Conservation (phyloP, 2,888 invertebrate species). For the Calliphora vomitoria region DNA sequence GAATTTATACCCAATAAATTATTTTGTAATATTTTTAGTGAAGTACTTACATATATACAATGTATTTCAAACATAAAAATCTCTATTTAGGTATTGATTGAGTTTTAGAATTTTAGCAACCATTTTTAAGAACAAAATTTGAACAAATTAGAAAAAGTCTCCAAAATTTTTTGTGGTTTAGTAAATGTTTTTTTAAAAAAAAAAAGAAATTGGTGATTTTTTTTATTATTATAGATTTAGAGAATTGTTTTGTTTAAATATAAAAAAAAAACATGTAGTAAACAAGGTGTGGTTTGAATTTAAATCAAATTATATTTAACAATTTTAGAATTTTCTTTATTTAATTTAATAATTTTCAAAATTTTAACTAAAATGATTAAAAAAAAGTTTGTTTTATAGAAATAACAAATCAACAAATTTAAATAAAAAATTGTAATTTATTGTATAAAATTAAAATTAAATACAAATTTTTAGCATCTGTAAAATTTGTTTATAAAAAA, state of each 20-base stretch:
- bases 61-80: conserved; percentile 25
- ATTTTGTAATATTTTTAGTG: conserved; percentile 23
- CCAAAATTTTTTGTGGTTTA: conserved; percentile 44
- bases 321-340: conserved; percentile 33
- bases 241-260: conserved; percentile 37
- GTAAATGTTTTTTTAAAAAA: conserved; percentile 67
- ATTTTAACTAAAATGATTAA: conserved; percentile 52
- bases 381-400: conserved; percentile 46
- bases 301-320: conserved; percentile 74
- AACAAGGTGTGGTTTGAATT: conserved; percentile 68
- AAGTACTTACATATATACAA: not conserved
- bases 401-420: conserved; percentile 44
- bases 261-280: conserved; percentile 43
- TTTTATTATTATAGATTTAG: conserved; percentile 67
- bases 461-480: conserved; percentile 26
- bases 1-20: not conserved
- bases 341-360: conserved; percentile 30
- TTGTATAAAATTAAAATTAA: conserved; percentile 61
- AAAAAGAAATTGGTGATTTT: conserved; percentile 78
- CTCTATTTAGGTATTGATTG: conserved; percentile 29
- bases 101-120: conserved; percentile 44
- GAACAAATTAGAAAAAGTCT: conserved; percentile 23
- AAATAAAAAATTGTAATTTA: conserved; percentile 63
- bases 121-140: conserved; percentile 41
- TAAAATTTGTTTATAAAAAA: conserved; percentile 57